These are phyloP conservation scores for Saccostrea echinata DNA, from an alignment of 1,140 invertebrate species.

Conservation along the genomic window DNA sequence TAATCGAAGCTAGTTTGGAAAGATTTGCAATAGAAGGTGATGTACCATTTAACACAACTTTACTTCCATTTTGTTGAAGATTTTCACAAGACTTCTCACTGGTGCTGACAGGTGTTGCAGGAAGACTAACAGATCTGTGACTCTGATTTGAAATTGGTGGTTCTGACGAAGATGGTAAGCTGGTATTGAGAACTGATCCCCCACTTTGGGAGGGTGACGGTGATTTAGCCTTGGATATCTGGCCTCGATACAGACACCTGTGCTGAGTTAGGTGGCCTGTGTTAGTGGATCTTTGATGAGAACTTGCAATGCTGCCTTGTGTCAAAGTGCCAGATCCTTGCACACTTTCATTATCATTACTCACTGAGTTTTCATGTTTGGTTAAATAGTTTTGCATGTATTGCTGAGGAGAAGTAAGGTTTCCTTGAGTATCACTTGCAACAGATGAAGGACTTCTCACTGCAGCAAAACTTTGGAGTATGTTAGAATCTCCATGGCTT, in stretches of 20 bases:
- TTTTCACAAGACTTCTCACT: neutral
- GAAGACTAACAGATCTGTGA: neutral
- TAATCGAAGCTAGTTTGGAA: neutral
- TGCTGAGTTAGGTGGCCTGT: neutral
- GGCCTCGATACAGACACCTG: constrained; percentile 10
- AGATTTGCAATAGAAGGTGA: neutral
- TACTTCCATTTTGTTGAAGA: neutral
- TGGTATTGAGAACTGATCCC: neutral
- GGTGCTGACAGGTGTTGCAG: neutral
- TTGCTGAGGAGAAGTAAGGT: neutral
- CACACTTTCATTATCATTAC: constrained; percentile 3
- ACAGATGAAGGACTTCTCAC: neutral
- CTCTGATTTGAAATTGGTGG: neutral
- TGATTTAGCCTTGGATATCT: neutral
- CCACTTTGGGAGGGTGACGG: neutral
- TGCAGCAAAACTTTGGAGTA: neutral
- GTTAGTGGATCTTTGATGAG: neutral
- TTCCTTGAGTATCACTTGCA: neutral
- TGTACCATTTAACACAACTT: neutral
- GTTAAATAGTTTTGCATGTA: neutral
- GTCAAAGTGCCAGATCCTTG: neutral
- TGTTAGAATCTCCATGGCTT: neutral
- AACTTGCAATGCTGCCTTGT: neutral
- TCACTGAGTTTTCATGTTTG: neutral
- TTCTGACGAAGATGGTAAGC: neutral